Evolutionary conservation across 2,888 invertebrate species (phyloP).

Genomic region (Anoplius nigerrimus): DNA sequence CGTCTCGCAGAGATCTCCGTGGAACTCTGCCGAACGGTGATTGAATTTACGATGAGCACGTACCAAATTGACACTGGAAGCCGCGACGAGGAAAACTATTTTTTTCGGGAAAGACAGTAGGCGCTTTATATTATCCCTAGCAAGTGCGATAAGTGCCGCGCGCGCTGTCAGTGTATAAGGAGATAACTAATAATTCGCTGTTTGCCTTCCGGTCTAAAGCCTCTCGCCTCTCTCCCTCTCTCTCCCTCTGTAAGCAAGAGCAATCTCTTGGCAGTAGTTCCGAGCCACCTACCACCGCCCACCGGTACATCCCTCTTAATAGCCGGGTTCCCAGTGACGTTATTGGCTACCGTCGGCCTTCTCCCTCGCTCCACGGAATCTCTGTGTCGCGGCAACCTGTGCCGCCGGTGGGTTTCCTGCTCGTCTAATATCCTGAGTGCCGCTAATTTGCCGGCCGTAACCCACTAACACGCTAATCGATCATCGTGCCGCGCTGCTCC

Average conservation of each 20-base stretch:
- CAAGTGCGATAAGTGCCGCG: too few relatives aligned
- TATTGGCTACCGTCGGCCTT: slow-evolving; percentile 52
- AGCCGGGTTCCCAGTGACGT: slow-evolving; percentile 41
- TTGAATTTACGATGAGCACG: neutral
- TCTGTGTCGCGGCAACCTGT: slow-evolving; percentile 3
- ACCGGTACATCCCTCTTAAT: slow-evolving; percentile 48
- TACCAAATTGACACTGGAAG: too few relatives aligned
- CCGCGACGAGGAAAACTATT: too few relatives aligned
- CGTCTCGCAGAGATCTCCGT: neutral
- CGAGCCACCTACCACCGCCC: slow-evolving; percentile 45
- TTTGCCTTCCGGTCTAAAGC: neutral
- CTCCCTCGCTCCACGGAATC: neutral
- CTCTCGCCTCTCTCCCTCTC: neutral
- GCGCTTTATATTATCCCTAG: too few relatives aligned
- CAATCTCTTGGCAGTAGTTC: slow-evolving; percentile 44
- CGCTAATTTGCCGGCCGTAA: slow-evolving; percentile 68
- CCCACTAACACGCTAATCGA: slow-evolving; percentile 65
- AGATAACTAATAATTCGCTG: too few relatives aligned
- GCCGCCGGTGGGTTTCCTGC: slow-evolving; percentile 44
- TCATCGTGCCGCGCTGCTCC: slow-evolving; percentile 49
- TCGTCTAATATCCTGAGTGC: slow-evolving; percentile 69
- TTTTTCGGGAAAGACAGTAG: too few relatives aligned
- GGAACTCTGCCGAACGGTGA: neutral
- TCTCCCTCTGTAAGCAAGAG: slow-evolving; percentile 5
- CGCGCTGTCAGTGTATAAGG: too few relatives aligned